phyloP scores from a whole-genome alignment of 2,888 invertebrate genomes.

The Tortricodes alternella region DNA sequence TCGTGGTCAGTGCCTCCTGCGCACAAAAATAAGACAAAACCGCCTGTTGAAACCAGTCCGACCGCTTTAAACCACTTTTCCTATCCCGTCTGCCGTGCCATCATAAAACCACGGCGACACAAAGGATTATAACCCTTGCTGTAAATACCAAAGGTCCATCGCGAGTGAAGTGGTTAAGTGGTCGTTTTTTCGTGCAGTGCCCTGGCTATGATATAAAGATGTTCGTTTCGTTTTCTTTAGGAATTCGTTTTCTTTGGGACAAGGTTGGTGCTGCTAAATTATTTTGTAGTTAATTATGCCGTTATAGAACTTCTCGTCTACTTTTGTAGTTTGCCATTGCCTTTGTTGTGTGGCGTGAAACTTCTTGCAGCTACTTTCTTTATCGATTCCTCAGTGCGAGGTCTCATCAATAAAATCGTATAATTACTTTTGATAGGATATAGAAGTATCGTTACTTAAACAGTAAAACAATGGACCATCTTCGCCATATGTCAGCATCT shows the following conservation, averaged over 20 bases:
- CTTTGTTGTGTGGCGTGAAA: too few relatives aligned
- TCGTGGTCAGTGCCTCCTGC: slow-evolving; percentile 80
- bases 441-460: background rate
- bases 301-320: slow-evolving; percentile 1
- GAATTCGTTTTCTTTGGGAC: slow-evolving; percentile 58
- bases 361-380: too few relatives aligned
- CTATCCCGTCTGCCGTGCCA: slow-evolving; percentile 47
- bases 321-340: too few relatives aligned
- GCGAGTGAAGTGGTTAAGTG: slow-evolving; percentile 17
- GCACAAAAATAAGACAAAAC: slow-evolving; percentile 79
- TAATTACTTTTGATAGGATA: background rate
- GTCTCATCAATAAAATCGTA: too few relatives aligned
- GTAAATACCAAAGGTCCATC: slow-evolving; percentile 35
- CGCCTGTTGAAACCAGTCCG: slow-evolving; percentile 59
- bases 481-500: background rate
- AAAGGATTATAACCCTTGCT: slow-evolving; percentile 38
- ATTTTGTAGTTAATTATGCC: slow-evolving; percentile 23
- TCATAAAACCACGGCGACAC: slow-evolving; percentile 27
- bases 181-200: slow-evolving; percentile 33
- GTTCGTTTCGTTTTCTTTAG: slow-evolving; percentile 76
- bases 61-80: slow-evolving; percentile 66
- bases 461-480: background rate
- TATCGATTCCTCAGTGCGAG: too few relatives aligned
- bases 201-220: slow-evolving; percentile 69
- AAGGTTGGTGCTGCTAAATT: slow-evolving; percentile 47